A percentile compares a stretch with the other conserved stretches of the same genome.
Conservation (phyloP, 2,797 vertebrate species). For the Octomys mimax region DNA sequence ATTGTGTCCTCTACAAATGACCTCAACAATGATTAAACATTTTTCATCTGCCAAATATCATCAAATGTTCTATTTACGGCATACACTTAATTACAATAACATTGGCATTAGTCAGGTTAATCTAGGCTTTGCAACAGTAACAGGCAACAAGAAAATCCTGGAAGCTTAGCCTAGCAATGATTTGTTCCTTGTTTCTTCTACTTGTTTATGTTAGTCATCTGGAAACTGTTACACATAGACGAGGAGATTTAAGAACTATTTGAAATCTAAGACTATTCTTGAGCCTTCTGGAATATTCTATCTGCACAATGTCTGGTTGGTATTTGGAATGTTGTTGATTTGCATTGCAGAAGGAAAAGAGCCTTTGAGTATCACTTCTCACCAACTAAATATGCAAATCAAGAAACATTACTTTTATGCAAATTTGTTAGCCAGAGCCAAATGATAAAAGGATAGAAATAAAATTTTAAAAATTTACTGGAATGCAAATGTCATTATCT, state of each 20-base stretch:
- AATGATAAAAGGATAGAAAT: background rate
- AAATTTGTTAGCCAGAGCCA: conserved; percentile 3
- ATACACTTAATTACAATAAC: background rate
- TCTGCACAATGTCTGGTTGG: background rate
- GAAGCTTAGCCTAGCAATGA: background rate
- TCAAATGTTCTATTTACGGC: background rate
- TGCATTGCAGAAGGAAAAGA: background rate
- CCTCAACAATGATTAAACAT: background rate
- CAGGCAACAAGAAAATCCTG: background rate
- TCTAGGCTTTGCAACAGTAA: background rate
- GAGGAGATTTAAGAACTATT: background rate
- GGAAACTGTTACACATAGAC: background rate
- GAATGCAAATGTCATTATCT: background rate
- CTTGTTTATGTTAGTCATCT: fast-evolving
- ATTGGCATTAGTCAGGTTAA: background rate
- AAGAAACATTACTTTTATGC: conserved; percentile 12
- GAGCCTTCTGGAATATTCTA: background rate
- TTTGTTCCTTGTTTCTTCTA: background rate
- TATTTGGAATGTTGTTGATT: background rate
- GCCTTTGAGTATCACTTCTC: background rate
- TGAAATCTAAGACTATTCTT: background rate
- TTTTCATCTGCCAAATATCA: background rate
- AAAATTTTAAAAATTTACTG: conserved; percentile 18
- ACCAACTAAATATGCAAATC: background rate
- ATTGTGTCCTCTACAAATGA: background rate